Percentiles rank a stretch among this genome's conserved stretches.
Conservation (phyloP, 2,797 vertebrate genomes). For the Pangasius larnaudii region DNA sequence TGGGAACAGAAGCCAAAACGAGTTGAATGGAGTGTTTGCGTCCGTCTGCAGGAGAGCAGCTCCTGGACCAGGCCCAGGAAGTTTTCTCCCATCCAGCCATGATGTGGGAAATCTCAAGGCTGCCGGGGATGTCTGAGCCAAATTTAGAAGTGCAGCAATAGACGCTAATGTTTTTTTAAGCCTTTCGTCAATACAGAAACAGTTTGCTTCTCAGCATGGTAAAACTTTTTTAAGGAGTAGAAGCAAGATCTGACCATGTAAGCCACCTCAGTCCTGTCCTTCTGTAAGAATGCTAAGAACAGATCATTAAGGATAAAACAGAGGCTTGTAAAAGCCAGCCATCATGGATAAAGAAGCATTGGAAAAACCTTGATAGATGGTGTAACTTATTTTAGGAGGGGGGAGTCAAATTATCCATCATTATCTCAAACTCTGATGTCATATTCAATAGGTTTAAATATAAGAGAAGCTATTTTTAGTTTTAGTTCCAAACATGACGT, state of each 20-base stretch:
- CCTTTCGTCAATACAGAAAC: conserved; percentile 44
- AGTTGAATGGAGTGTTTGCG: conserved; percentile 45
- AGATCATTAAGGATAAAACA: not conserved
- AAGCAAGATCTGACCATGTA: not conserved
- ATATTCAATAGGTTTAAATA: conserved; percentile 21
- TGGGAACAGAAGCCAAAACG: conserved; percentile 45
- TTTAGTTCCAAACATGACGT: conserved; percentile 13
- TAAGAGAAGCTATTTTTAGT: conserved; percentile 28
- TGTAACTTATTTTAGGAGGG: conserved; percentile 3
- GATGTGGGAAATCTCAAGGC: conserved; percentile 45
- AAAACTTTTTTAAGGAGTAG: not conserved
- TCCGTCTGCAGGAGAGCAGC: conserved; percentile 42
- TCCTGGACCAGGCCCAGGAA: conserved; percentile 48
- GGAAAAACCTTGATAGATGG: not conserved
- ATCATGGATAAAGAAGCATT: not conserved
- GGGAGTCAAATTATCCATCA: conserved; percentile 6
- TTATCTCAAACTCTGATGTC: conserved; percentile 6
- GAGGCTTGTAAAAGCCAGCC: not conserved
- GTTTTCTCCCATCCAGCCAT: conserved; percentile 29
- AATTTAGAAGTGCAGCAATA: conserved; percentile 41
- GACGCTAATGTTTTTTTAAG: conserved; percentile 30
- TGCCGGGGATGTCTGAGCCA: conserved; percentile 26
- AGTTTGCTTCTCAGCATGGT: not conserved
- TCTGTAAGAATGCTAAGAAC: conserved; percentile 3
- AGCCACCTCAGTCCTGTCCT: not conserved